A percentile compares a stretch with the other conserved stretches of the same genome.
Conservation (phyloP, 2,797 vertebrate species). For the Naso thynnoides region DNA sequence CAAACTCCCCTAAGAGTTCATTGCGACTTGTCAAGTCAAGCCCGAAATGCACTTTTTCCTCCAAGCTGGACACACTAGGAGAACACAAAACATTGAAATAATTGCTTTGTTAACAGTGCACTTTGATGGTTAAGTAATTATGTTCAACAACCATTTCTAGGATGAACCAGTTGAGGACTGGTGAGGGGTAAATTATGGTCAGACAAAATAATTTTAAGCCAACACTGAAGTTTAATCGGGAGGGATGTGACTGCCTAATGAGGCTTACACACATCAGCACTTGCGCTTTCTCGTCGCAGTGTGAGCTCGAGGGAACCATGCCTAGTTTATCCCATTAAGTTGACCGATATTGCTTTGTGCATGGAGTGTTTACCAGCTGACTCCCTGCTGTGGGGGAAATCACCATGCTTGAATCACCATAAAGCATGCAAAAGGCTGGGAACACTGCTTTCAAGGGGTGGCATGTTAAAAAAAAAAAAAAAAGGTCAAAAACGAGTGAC, state of each 20-base stretch:
- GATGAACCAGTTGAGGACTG: constrained; percentile 6
- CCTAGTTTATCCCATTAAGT: constrained; percentile 63
- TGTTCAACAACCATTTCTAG: not conserved
- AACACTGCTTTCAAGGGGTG: not conserved
- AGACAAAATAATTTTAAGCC: not conserved
- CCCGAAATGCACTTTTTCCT: not conserved
- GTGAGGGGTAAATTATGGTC: not conserved
- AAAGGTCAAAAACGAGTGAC: no score
- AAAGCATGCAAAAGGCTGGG: constrained; percentile 30
- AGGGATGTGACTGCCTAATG: constrained; percentile 9
- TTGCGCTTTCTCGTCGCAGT: constrained; percentile 30
- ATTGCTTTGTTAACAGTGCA: not conserved
- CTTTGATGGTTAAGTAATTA: not conserved
- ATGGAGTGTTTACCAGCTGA: constrained; percentile 57
- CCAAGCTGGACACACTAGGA: not conserved
- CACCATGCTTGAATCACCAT: constrained; percentile 45
- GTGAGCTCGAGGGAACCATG: constrained; percentile 45
- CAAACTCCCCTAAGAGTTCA: not conserved
- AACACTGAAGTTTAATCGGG: not conserved
- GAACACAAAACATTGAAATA: not conserved
- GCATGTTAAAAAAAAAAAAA: not conserved
- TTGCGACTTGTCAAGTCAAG: not conserved
- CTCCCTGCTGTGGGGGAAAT: constrained; percentile 55
- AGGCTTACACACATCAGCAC: constrained; percentile 27
- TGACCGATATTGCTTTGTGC: constrained; percentile 59